Conservation (phyloP, 2,888 invertebrate species). For the Sarcophaga rosellei region DNA sequence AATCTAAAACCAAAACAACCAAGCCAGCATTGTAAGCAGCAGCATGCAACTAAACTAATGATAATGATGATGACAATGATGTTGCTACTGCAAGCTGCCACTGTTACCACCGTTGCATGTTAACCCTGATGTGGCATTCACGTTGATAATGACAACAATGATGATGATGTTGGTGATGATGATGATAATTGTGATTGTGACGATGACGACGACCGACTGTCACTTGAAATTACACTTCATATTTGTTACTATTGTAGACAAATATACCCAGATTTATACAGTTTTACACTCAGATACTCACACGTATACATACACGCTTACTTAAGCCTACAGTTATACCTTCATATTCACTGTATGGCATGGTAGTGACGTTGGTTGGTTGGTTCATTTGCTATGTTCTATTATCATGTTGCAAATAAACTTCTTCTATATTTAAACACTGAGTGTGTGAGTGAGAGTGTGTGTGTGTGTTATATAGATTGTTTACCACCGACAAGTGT, state of each 20-base stretch:
- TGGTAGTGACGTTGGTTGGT: conserved; percentile 23
- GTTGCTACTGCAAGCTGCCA: conserved; percentile 16
- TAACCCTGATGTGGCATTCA: background rate
- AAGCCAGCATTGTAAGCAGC: conserved; percentile 53
- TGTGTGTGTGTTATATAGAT: conserved; percentile 46
- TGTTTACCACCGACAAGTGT: conserved; percentile 62
- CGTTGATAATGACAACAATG: conserved; percentile 27
- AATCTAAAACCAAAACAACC: conserved; percentile 60
- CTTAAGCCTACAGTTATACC: conserved; percentile 27
- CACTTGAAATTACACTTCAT: conserved; percentile 69
- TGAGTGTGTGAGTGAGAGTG: conserved; percentile 18
- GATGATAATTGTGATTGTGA: conserved; percentile 18
- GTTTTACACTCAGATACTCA: background rate
- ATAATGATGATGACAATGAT: conserved; percentile 1
- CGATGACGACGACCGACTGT: conserved; percentile 61
- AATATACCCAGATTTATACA: conserved; percentile 35
- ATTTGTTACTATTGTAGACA: conserved; percentile 67
- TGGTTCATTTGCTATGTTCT: background rate
- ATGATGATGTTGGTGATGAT: conserved; percentile 38
- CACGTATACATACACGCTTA: background rate
- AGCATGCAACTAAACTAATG: conserved; percentile 20
- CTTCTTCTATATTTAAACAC: conserved; percentile 29
- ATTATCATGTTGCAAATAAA: conserved; percentile 59
- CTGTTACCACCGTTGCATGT: background rate
- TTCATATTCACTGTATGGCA: conserved; percentile 15